These are phyloP conservation scores for Callionymus lyra DNA, from an alignment of 2,113 vertebrate species.

Conservation along the genomic window DNA sequence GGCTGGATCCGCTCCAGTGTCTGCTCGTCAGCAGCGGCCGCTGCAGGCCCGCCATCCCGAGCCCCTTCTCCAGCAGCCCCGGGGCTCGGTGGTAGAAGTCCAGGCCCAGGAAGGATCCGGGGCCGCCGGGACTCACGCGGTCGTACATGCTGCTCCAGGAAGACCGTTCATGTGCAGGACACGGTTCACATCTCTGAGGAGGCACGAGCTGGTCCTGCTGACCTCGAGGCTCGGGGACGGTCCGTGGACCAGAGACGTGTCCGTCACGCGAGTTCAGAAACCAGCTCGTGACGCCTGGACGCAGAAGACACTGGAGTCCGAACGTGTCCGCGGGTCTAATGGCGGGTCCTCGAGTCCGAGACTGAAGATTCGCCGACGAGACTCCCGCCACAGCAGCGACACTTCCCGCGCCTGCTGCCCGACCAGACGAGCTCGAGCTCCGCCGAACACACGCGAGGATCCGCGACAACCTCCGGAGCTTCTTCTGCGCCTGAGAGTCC, in stretches of 20 bases:
- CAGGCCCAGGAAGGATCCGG: conserved; percentile 51
- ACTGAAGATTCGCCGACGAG: too few species aligned
- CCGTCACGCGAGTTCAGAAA: too few species aligned
- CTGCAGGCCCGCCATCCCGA: conserved; percentile 32
- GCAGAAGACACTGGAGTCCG: background rate
- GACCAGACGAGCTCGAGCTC: too few species aligned
- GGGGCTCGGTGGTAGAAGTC: conserved; percentile 60
- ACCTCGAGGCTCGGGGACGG: conserved; percentile 28
- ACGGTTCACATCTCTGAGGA: conserved; percentile 49
- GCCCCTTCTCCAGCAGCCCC: conserved; percentile 52
- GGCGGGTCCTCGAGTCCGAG: background rate
- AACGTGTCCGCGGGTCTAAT: conserved; percentile 6
- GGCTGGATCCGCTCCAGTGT: conserved; percentile 56
- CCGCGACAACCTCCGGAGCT: too few species aligned
- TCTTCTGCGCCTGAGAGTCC: background rate
- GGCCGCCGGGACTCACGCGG: conserved; percentile 46
- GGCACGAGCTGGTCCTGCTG: conserved; percentile 32
- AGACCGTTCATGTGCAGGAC: too few species aligned
- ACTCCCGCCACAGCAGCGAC: too few species aligned
- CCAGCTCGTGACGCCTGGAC: background rate
- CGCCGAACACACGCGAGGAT: too few species aligned
- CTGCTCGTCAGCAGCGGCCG: conserved; percentile 36
- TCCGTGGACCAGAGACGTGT: background rate
- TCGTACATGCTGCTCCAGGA: conserved; percentile 51
- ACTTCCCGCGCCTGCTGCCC: too few species aligned